Base-by-base conservation (phyloP, 2,888 invertebrate genomes). In the Cephalotes varians region DNA sequence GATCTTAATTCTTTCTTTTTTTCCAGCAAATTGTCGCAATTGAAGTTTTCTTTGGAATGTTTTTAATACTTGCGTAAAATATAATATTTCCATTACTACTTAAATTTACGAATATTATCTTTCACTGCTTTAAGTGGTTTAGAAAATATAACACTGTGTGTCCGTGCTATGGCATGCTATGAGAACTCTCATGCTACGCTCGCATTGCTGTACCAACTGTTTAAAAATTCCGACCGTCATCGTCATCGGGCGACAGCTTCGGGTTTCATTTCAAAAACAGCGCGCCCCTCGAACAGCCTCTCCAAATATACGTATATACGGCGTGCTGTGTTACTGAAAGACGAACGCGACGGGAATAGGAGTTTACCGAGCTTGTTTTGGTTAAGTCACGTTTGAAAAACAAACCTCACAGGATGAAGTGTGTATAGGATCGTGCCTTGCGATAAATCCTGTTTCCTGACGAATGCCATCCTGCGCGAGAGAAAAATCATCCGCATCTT, bases 311-410 rank as follows among this genome's bases (percentile, higher is more conserved):
- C 77, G 31, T 77, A 69, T 77, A 69, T 44, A 34, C 76, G 62
- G 9, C 1, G 44, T 49, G 54, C 44, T 10, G 44, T 34, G 71
- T 34, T 71, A 71, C 56, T 56, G 40, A 31, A 54, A 76, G 51
- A 56, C 71, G 56, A 71, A 37, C 31, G 44, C 77, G 69, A 77
- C 21, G 31, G 56, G 77, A 51, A 65, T 65, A n/a, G 49, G 21
- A 91, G 86, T 91, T 91, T 91, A 86, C 86, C 76, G 81, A 91
- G 84, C 87, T 88, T 90, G 89, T 90, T 88, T 89, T 83, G 87
- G 88, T 86, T 87, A 89, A 91, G 90, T 90, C 90, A 91, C 91
- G 90, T 90, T 85, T 87, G 83, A 83, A 88, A 91, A 91, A 91
- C 88, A 88, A 90, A 91, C 88, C 87, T 69, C 47, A 40, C 37